These are phyloP conservation scores for Xylocampa areola DNA, from an alignment of 2,888 invertebrate genomes.

Conservation along the genomic window DNA sequence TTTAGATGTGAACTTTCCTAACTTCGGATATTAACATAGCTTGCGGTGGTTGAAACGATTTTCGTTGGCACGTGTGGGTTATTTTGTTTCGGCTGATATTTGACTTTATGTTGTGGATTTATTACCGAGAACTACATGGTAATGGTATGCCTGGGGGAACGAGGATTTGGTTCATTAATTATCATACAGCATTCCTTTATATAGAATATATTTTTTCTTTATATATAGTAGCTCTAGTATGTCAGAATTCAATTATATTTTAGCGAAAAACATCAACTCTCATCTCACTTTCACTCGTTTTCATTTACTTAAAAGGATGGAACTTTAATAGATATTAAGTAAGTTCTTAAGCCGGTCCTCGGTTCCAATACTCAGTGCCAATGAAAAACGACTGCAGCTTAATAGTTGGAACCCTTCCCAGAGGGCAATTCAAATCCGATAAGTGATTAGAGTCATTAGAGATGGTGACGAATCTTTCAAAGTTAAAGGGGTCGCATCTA, in stretches of 20 bases:
- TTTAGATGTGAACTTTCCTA: slow-evolving; percentile 58
- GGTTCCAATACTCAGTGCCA: slow-evolving; percentile 29
- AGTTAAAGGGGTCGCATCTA: slow-evolving; percentile 25
- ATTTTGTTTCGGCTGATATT: slow-evolving; percentile 37
- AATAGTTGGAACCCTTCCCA: slow-evolving; percentile 45
- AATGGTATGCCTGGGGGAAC: too few relatives aligned
- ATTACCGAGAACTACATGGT: too few relatives aligned
- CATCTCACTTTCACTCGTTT: slow-evolving; percentile 15
- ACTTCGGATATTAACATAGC: slow-evolving; percentile 53
- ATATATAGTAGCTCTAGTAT: too few relatives aligned
- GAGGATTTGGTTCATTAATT: too few relatives aligned
- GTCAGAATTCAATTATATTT: not conserved
- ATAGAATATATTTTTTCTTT: too few relatives aligned
- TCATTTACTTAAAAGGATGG: slow-evolving; percentile 36
- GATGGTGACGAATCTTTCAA: slow-evolving; percentile 40
- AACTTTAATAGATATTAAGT: slow-evolving; percentile 46
- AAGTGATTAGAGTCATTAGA: slow-evolving; percentile 51
- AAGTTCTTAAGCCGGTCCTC: slow-evolving; percentile 37
- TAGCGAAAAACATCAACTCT: slow-evolving; percentile 5
- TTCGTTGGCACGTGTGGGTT: slow-evolving; percentile 41
- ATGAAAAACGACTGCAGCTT: slow-evolving; percentile 43
- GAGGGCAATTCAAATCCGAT: slow-evolving; percentile 47
- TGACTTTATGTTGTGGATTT: slow-evolving; percentile 32
- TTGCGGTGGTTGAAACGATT: slow-evolving; percentile 46
- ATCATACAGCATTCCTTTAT: too few relatives aligned